phyloP scores from a whole-genome alignment of 2,797 vertebrate species.

The Xenops minutus region DNA sequence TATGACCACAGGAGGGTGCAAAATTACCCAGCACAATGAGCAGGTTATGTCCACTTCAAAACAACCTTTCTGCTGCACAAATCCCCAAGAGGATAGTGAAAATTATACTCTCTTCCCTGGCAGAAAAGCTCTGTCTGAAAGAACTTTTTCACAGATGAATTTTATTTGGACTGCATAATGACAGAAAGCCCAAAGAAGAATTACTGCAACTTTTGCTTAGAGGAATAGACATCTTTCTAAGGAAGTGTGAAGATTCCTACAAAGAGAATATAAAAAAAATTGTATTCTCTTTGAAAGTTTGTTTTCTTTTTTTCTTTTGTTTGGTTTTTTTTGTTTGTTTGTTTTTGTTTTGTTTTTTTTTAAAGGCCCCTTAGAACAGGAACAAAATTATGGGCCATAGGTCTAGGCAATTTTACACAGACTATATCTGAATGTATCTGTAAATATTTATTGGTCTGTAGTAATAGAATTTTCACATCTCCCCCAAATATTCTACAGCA shows the following conservation, averaged over 20 bases:
- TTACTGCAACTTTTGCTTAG: not conserved
- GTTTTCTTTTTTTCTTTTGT: not conserved
- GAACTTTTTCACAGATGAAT: not conserved
- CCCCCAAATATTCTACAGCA: not conserved
- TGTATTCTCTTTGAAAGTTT: not conserved
- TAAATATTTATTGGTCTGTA: not conserved
- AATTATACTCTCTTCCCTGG: not conserved
- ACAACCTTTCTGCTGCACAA: not conserved
- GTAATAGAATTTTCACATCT: not conserved
- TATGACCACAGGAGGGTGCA: not conserved
- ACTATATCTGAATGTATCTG: not conserved
- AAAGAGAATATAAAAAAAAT: not conserved
- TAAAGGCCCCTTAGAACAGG: not conserved
- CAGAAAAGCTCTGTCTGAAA: not conserved
- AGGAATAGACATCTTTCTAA: not conserved
- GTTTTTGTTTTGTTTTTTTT: rapidly evolving
- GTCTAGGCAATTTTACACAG: not conserved
- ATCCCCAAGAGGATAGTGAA: not conserved
- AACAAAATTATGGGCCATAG: not conserved
- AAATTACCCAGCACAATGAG: not conserved
- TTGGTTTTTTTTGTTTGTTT: too few species aligned
- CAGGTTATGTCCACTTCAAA: not conserved
- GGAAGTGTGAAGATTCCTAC: not conserved
- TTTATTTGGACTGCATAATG: not conserved
- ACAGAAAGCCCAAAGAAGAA: not conserved